Conservation (phyloP, 2,113 vertebrate genomes). For the Cercopithecus mona region DNA sequence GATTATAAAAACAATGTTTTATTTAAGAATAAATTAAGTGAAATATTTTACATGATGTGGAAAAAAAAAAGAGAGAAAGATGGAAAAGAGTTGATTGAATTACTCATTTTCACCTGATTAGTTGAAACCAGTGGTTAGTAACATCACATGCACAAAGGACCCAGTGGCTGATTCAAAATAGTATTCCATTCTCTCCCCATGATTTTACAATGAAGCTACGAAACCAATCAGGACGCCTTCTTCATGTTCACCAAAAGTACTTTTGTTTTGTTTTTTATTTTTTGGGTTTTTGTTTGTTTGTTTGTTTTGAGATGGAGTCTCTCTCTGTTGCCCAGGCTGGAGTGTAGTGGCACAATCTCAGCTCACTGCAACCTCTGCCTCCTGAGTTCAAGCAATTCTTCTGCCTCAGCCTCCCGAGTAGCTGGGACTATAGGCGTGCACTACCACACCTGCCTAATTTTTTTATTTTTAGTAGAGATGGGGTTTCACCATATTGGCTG, state of each 20-base stretch:
- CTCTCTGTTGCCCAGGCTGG: no score
- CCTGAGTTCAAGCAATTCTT: no score
- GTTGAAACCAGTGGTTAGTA: neutral
- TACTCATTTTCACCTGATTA: neutral
- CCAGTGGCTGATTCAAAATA: neutral
- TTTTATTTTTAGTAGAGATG: no score
- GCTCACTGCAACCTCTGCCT: no score
- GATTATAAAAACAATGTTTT: neutral
- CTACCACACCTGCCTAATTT: no score
- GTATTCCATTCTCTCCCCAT: neutral
- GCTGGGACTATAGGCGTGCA: no score
- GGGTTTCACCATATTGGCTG: no score
- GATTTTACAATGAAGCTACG: neutral
- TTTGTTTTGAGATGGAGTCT: no score
- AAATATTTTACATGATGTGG: neutral
- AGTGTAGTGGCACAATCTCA: no score
- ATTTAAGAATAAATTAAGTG: neutral
- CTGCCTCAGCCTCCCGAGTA: no score
- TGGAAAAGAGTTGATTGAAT: neutral
- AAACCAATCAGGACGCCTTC: neutral
- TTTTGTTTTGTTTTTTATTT: no score
- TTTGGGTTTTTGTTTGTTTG: no score
- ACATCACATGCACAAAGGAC: neutral
- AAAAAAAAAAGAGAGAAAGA: neutral
- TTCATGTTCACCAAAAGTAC: neutral